Evolutionary conservation across 2,888 invertebrate genomes (phyloP), one percentile per base, ranked within the genome.

Genomic region (Eupithecia vulgata): DNA sequence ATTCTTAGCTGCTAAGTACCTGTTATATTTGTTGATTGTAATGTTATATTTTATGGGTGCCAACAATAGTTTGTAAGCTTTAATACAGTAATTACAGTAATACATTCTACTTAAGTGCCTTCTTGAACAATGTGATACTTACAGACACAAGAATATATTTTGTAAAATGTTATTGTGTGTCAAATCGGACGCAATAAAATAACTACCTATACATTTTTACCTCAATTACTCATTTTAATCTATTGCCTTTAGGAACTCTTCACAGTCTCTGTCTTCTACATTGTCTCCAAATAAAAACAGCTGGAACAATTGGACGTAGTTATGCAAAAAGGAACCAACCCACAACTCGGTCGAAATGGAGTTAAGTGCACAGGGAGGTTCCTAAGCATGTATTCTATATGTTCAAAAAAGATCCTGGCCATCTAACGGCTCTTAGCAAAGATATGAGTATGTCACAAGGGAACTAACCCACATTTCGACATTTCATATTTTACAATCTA

Each of bases 91-190:
- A n/a, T n/a, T n/a, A n/a, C n/a, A 21, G 40, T 59, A 70, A 70
- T n/a, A 70, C 72, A 74, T 74, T 76, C 68, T 64, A 72, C 64
- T 68, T 68, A 37, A 61, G 34, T 68, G 68, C 71, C 68, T 72
- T 74, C 71, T 62, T 40, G 40, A 79, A 73, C 67, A 79, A 83
- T 86, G 86, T 85, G 85, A 88, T 88, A n/a, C n/a, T n/a, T n/a
- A 87, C 78, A 77, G 73, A 82, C 15, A 25, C 15, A 84, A 85
- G 84, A 84, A 84, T 87, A 86, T 87, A 88, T 88, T 61, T 90
- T 90, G 85, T 89, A 88, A 82, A 85, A 82, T 81, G 73, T 84
- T 85, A 85, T 86, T 89, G 82, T 86, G 86, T 86, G 90, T 90
- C 91, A 81, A 84, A 87, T 86, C 82, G 80, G 84, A 83, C 83